Percentiles rank a stretch among this genome's conserved stretches.
Conservation (phyloP, 2,888 invertebrate genomes). For the Tiliacea citrago region DNA sequence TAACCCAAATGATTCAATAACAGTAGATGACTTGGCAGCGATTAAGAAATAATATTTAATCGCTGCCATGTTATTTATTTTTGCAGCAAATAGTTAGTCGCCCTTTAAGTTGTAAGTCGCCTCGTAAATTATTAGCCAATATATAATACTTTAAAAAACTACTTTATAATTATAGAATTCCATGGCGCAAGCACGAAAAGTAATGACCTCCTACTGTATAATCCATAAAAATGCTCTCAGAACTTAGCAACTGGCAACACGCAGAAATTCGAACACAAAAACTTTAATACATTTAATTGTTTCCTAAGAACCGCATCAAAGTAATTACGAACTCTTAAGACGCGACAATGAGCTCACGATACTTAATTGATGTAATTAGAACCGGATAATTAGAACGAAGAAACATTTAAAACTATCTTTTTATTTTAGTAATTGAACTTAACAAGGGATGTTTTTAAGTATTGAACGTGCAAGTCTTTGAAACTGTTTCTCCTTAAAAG, state of each 20-base stretch:
- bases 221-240: slow-evolving; percentile 52
- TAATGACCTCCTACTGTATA: slow-evolving; percentile 10
- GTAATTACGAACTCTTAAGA: slow-evolving; percentile 63
- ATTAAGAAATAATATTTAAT: too few species aligned
- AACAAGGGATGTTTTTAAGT: slow-evolving; percentile 46
- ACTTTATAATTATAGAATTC: background rate
- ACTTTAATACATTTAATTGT: slow-evolving; percentile 69
- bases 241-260: slow-evolving; percentile 49
- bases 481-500: slow-evolving; percentile 22
- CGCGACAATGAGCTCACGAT: slow-evolving; percentile 70
- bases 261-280: slow-evolving; percentile 42
- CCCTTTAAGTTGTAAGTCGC: too few species aligned
- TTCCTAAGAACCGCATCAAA: slow-evolving; percentile 69
- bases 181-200: background rate
- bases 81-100: too few species aligned
- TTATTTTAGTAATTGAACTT: slow-evolving; percentile 54
- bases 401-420: slow-evolving; percentile 51
- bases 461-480: slow-evolving; percentile 26
- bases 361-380: slow-evolving; percentile 77
- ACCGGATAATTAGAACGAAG: slow-evolving; percentile 61
- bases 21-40: too few species aligned
- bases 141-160: too few species aligned
- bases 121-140: too few species aligned
- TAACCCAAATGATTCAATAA: too few species aligned
- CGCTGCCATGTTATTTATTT: too few species aligned